Evolutionary conservation across 2,888 invertebrate species (phyloP).

Genomic region (Mechanitis mazaeus): DNA sequence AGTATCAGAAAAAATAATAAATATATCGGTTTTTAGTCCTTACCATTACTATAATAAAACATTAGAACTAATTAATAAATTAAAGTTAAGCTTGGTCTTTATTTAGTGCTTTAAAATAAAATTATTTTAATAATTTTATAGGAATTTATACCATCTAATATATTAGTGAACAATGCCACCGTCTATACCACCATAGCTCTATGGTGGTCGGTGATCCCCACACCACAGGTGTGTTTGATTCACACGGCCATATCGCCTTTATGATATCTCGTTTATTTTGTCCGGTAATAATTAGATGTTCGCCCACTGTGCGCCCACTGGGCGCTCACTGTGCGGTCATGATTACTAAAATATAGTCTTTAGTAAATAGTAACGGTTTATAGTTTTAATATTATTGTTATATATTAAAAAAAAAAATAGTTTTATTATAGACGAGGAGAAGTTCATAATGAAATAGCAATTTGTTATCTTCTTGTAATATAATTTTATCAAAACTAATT

Average conservation of each 20-base stretch:
- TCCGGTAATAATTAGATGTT: conserved; percentile 55
- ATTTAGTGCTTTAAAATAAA: too few relatives aligned
- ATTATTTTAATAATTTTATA: too few relatives aligned
- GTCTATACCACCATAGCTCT: conserved; percentile 32
- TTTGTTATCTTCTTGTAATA: too few relatives aligned
- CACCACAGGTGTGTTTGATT: conserved; percentile 69
- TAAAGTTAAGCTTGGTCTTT: too few relatives aligned
- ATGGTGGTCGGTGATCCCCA: conserved; percentile 36
- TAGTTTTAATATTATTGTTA: neutral
- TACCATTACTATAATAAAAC: too few relatives aligned
- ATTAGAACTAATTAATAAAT: too few relatives aligned
- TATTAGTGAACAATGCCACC: conserved; percentile 4
- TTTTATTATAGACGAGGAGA: neutral
- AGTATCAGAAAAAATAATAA: too few relatives aligned
- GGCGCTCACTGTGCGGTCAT: neutral
- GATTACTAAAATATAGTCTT: conserved; percentile 12
- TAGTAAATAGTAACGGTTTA: neutral
- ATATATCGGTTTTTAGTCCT: too few relatives aligned
- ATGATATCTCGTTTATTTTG: conserved; percentile 66
- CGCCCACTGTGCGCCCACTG: conserved; percentile 42
- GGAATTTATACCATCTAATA: too few relatives aligned
- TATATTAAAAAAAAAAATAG: too few relatives aligned
- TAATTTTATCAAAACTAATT: too few relatives aligned
- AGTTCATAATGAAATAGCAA: too few relatives aligned
- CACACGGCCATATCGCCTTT: conserved; percentile 62